Evolutionary conservation across 2,113 vertebrate species (phyloP).

Genomic region (Hemiscyllium ocellatum): DNA sequence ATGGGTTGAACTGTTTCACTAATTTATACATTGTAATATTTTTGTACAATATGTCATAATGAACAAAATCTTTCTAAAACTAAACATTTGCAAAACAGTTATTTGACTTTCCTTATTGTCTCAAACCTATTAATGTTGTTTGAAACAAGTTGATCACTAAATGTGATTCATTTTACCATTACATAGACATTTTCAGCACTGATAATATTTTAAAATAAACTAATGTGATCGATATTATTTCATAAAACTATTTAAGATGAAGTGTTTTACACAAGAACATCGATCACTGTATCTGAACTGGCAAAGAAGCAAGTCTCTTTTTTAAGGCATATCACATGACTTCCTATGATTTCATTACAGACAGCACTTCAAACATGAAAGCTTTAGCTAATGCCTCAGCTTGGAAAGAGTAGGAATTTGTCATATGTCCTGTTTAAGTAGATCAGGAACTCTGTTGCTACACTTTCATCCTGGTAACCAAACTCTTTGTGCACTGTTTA

Average conservation of each 20-base stretch:
- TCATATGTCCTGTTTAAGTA: constrained; percentile 46
- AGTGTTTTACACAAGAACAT: not conserved
- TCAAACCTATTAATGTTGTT: not conserved
- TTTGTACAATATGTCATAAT: not conserved
- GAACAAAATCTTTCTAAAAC: not conserved
- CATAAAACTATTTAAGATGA: not conserved
- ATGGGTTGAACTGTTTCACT: not conserved
- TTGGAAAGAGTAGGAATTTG: constrained; percentile 58
- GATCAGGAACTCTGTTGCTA: constrained; percentile 62
- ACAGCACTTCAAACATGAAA: constrained; percentile 77
- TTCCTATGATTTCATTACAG: constrained; percentile 65
- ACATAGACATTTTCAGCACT: not conserved
- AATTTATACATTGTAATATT: not conserved
- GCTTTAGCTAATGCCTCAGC: constrained; percentile 59
- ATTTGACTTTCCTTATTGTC: not conserved
- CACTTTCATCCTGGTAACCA: constrained; percentile 77
- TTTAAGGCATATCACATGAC: constrained; percentile 89
- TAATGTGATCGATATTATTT: not conserved
- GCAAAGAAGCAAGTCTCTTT: constrained; percentile 78
- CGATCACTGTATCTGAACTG: not conserved
- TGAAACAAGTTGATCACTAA: not conserved
- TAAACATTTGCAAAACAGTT: not conserved
- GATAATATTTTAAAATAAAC: not conserved
- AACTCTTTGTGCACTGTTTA: constrained; percentile 73
- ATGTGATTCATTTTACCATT: not conserved